Evolutionary conservation across 2,113 vertebrate species (phyloP), one percentile per base, ranked within the genome.

Genomic region (Xiphias gladius): DNA sequence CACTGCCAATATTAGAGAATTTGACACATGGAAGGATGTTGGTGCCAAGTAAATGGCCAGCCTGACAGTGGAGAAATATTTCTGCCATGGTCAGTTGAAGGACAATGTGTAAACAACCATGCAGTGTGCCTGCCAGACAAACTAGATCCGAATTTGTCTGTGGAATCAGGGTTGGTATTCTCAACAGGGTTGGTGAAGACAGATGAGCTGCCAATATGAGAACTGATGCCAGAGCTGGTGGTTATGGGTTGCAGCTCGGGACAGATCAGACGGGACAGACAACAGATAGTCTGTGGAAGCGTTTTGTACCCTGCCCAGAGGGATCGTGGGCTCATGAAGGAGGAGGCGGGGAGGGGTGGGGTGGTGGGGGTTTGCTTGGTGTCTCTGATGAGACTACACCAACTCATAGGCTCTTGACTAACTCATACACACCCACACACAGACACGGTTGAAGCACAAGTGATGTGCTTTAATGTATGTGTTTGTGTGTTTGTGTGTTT

Each of bases 41-140:
- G 39, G 32, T 65, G 66, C 76, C 79, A 83, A 76, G 39, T 22
- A 50, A 83, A 63, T 7, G 14, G 69, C 71, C 46, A 5, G 46
- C 26, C 65, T 0, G 52, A 64, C 48, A 50, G 30, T 70, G 54
- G 54, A 58, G 82, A 70, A 69, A 71, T 82, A 82, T 86, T 79
- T 88, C 63, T 58, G 57, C 61, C 79, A 59, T 71, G 82, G 82
- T 89, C 88, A 89, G 70, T 41, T 84, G 81, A 91, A 92, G 87
- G 84, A 85, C 87, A 84, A 39, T 54, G 70, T 85, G 72, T 79
- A 82, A 82, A 89, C 66, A 90, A 84, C 68, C 71, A 74, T 83
- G 71, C 19, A 19, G 57, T 39, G 46, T 73, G 79, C 76, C 86
- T 79, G 75, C 71, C 86, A 88, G 84, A 74, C 71, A 64, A 57